Percentiles rank a stretch among this genome's conserved stretches.
Evolutionary conservation across 2,113 vertebrate genomes (phyloP).

Genomic region (Dryoscopus gambensis): DNA sequence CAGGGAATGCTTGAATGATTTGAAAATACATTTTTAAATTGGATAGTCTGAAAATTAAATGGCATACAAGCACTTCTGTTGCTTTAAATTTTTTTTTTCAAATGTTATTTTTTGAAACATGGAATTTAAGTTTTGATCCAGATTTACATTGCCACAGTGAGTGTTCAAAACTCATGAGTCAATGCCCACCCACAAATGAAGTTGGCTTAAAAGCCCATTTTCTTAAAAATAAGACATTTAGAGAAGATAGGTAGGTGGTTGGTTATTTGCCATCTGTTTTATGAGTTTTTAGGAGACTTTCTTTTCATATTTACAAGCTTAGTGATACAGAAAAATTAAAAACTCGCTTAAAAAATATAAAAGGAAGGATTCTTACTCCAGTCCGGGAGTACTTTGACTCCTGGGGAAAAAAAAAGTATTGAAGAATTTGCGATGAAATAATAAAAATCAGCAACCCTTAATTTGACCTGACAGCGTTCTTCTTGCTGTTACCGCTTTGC

Average conservation of each 20-base stretch:
- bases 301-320: neutral
- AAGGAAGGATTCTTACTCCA: neutral
- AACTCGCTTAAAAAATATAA: neutral
- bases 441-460: neutral
- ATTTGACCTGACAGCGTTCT: neutral
- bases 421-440: neutral
- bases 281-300: neutral
- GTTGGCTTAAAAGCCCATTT: slow-evolving; percentile 33
- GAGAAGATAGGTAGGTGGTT: slow-evolving; percentile 39
- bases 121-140: neutral
- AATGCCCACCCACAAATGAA: slow-evolving; percentile 48
- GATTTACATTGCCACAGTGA: slow-evolving; percentile 12
- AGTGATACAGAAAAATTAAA: neutral
- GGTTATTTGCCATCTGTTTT: slow-evolving; percentile 57
- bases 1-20: neutral
- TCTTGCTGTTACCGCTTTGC: neutral
- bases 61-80: neutral
- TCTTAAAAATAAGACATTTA: slow-evolving; percentile 60
- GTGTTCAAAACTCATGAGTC: slow-evolving; percentile 47
- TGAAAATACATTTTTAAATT: neutral
- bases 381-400: neutral
- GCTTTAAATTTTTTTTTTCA: neutral
- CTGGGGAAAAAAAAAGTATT: neutral
- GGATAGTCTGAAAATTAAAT: neutral
- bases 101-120: neutral